Percentiles rank a stretch among this genome's conserved stretches.
Conservation (phyloP, 1,140 invertebrate species). For the Leptestheria dahalacensis region DNA sequence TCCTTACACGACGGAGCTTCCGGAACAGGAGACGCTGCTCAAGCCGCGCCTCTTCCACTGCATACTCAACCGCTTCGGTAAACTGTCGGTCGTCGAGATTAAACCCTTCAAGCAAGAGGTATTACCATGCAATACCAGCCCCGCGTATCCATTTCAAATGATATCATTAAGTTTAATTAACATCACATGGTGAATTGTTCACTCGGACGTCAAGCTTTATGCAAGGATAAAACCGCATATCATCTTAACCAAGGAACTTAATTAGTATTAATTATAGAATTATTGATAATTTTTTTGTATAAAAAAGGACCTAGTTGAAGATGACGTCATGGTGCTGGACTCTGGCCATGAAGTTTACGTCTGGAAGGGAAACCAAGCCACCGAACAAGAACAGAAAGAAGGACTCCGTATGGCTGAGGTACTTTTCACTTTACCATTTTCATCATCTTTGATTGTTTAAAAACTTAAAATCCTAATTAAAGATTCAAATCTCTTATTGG, state of each 20-base stretch:
- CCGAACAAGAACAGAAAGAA: constrained; percentile 43
- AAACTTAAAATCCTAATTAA: constrained; percentile 13
- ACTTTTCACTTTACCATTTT: constrained; percentile 17
- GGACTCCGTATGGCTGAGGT: constrained; percentile 42
- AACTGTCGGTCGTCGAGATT: constrained; percentile 51
- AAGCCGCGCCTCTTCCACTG: constrained; percentile 47
- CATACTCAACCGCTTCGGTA: constrained; percentile 35
- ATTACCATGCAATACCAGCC: too few relatives aligned
- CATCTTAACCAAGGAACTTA: too few relatives aligned
- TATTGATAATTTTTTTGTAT: constrained; percentile 10
- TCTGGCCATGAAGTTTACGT: constrained; percentile 53
- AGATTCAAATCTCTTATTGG: constrained; percentile 5
- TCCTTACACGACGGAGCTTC: constrained; percentile 34
- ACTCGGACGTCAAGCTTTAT: neutral
- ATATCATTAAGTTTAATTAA: too few relatives aligned
- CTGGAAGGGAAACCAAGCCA: constrained; percentile 57
- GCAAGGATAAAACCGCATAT: too few relatives aligned
- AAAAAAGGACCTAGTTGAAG: constrained; percentile 50
- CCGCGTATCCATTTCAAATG: too few relatives aligned
- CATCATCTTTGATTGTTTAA: neutral
- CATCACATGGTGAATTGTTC: neutral
- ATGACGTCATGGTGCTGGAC: constrained; percentile 58
- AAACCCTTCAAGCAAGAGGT: constrained; percentile 41
- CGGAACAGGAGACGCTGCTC: constrained; percentile 27
- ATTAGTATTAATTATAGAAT: neutral